A percentile compares a stretch with the other conserved stretches of the same genome.
Evolutionary conservation across 2,797 vertebrate genomes (phyloP).

Genomic region (Australoheros facetus): DNA sequence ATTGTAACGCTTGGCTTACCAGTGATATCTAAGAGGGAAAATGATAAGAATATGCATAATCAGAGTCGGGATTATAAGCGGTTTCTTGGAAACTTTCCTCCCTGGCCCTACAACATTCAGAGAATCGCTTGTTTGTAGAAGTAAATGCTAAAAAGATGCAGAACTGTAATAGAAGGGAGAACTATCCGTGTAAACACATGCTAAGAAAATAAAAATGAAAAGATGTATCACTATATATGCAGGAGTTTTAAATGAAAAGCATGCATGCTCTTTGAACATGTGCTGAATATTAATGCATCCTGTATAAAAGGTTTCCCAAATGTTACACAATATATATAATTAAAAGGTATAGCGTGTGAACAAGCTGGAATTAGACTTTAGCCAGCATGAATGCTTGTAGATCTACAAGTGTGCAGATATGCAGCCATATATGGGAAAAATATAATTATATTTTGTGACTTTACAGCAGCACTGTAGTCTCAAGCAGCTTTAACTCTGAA

Average conservation of each 20-base stretch:
- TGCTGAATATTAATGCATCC: slow-evolving; percentile 15
- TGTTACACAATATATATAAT: background rate
- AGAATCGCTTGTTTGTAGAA: background rate
- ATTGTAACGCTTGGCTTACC: too few species aligned
- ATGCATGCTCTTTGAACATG: slow-evolving; percentile 12
- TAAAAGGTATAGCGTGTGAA: background rate
- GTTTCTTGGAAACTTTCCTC: background rate
- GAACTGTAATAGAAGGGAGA: background rate
- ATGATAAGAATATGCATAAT: background rate
- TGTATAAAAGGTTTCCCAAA: slow-evolving; percentile 8
- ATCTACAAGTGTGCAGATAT: background rate
- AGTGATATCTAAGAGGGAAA: background rate
- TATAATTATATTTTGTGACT: background rate
- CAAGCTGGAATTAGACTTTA: background rate
- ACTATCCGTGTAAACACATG: background rate
- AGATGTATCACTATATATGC: background rate
- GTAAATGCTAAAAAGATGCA: background rate
- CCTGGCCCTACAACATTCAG: background rate
- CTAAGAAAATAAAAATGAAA: background rate
- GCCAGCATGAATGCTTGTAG: background rate
- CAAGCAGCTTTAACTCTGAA: background rate
- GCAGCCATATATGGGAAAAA: background rate
- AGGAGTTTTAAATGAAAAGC: background rate
- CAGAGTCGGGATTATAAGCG: background rate
- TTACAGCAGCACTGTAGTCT: background rate